Base-by-base conservation (phyloP, 2,797 vertebrate genomes). In the Hoplostethus atlanticus region DNA sequence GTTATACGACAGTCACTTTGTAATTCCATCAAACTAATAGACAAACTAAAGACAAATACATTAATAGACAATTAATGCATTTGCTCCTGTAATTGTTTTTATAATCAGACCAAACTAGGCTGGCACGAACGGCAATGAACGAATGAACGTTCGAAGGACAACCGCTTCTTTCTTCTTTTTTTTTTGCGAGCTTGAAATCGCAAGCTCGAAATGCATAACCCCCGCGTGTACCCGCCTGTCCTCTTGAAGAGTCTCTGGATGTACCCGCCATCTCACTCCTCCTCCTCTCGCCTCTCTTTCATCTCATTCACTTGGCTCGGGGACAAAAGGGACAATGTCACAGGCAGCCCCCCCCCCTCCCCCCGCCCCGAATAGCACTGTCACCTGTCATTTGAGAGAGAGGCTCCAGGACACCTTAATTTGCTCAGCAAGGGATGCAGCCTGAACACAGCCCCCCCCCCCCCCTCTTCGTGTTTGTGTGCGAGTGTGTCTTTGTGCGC, bases 361-460 rank as follows among this genome's bases (percentile, higher is more conserved):
- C 21, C 21, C 21, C 21, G 1, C 21, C 21, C 21, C 1, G 65
- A 70, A 70, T 67, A 66, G 64, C 65, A 52, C 71, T 85, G 85
- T 80, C 81, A 82, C 69, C 86, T 85, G 73, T 81, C 84, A 85
- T 88, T 89, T 78, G 67, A 79, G 69, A 67, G 65, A 87, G 76
- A 78, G 71, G 60, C 54, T 75, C 64, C 59, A 73, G 47, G 79
- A 84, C 81, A 81, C 80, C 74, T 84, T 81, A 71, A 87, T 89
- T 90, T 87, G 71, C 79, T 80, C 73, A 66, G 68, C 55, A 55
- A 68, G 71, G 64, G 10, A 47, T 61, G 47, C 4, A 50, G 67
- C 17, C 5, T 71, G 25, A 60, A n/a, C 71, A 17, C 61, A n/a
- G 21, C 21, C 21, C 21, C 21, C 21, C 21, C 21, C 1, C 21